Conservation (phyloP, 2,888 invertebrate species). For the Bombylius discolor region DNA sequence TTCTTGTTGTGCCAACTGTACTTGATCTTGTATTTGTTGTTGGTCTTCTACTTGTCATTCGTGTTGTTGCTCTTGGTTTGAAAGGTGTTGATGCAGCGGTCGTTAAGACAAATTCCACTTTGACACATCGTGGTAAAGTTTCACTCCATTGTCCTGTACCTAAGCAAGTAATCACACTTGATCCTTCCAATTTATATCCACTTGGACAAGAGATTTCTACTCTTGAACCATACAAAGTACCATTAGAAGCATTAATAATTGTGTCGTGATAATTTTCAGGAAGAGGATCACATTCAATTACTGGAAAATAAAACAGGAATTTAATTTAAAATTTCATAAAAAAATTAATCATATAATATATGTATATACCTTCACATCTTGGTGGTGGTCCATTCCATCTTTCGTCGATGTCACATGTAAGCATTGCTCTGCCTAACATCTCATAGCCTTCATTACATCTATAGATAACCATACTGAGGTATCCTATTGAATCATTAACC, state of each 20-base stretch:
- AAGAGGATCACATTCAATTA: conserved; percentile 59
- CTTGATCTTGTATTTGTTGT: background rate
- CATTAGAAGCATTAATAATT: conserved; percentile 49
- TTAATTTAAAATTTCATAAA: background rate
- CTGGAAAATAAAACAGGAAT: conserved; percentile 31
- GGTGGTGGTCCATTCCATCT: conserved; percentile 91
- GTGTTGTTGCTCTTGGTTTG: conserved; percentile 34
- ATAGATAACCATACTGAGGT: conserved; percentile 75
- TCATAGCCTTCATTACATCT: conserved; percentile 70
- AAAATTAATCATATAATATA: background rate
- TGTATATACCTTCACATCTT: conserved; percentile 56
- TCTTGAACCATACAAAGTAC: conserved; percentile 53
- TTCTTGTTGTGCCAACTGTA: conserved; percentile 25
- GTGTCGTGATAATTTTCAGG: conserved; percentile 41
- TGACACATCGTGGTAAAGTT: conserved; percentile 60
- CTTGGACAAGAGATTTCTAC: conserved; percentile 63
- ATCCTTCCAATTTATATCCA: conserved; percentile 56
- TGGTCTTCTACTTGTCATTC: conserved; percentile 22
- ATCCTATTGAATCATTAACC: conserved; percentile 76
- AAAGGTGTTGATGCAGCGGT: conserved; percentile 24
- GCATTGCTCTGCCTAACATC: conserved; percentile 68
- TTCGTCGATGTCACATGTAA: conserved; percentile 84
- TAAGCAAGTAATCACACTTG: conserved; percentile 53
- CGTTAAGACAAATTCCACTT: conserved; percentile 41
- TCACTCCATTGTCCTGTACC: conserved; percentile 70